Conservation (phyloP, 2,113 vertebrate genomes). For the Perognathus longimembris region DNA sequence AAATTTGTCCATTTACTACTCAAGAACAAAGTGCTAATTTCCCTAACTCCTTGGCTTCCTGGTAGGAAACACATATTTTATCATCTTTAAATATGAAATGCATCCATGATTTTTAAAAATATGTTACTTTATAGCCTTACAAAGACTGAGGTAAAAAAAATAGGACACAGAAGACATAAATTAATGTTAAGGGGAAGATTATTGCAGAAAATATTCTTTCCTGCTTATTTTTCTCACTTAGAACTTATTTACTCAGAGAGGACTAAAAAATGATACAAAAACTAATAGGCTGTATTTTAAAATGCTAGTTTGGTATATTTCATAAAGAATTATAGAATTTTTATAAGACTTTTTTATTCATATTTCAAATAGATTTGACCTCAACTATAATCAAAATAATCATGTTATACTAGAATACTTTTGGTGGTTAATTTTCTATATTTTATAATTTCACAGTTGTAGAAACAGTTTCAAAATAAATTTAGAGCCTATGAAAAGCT, state of each 20-base stretch:
- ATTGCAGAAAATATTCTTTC: constrained; percentile 38
- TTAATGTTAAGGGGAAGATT: constrained; percentile 61
- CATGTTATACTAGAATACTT: constrained; percentile 44
- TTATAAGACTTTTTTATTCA: too few relatives aligned
- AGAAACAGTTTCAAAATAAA: constrained; percentile 43
- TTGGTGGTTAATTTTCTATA: constrained; percentile 27
- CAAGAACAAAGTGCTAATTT: constrained; percentile 5
- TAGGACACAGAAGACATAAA: constrained; percentile 54
- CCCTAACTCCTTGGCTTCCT: not conserved
- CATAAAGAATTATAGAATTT: constrained; percentile 69
- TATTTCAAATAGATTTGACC: constrained; percentile 65
- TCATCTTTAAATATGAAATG: constrained; percentile 64
- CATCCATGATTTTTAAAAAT: constrained; percentile 60
- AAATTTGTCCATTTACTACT: constrained; percentile 41
- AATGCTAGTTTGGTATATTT: constrained; percentile 72
- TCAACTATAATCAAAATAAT: constrained; percentile 63
- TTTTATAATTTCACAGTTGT: constrained; percentile 54
- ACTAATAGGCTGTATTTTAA: constrained; percentile 46
- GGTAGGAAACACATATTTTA: constrained; percentile 44
- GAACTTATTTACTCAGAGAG: constrained; percentile 47
- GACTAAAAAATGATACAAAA: constrained; percentile 30
- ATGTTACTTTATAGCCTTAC: constrained; percentile 45
- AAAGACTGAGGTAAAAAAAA: constrained; percentile 54
- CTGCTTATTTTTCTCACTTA: constrained; percentile 57
- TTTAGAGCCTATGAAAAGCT: not conserved